Conservation (phyloP, 2,113 vertebrate genomes). For the Caretta caretta region DNA sequence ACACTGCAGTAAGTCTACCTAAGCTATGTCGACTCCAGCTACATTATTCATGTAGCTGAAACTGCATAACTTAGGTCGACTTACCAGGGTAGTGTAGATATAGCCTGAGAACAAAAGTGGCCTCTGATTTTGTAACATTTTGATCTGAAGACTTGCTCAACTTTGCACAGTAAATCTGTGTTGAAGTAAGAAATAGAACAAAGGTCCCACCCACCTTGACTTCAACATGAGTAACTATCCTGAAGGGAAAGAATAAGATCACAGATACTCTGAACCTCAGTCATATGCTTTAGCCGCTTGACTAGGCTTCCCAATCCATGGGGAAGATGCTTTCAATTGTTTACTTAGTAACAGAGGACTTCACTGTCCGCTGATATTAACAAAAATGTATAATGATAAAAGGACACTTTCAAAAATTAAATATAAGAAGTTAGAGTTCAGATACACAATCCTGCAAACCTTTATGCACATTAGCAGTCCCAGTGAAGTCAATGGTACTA, state of each 20-base stretch:
- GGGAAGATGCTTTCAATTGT: conserved; percentile 1
- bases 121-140: not conserved
- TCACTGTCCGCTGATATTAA: not conserved
- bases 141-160: not conserved
- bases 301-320: not conserved
- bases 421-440: not conserved
- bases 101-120: too few relatives aligned
- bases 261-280: too few relatives aligned
- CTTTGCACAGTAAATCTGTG: not conserved
- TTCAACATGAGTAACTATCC: not conserved
- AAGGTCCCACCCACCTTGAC: not conserved
- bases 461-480: conserved; percentile 10
- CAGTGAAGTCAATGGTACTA: conserved; percentile 17
- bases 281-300: not conserved
- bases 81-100: too few relatives aligned
- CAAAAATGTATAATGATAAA: not conserved
- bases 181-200: not conserved
- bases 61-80: too few relatives aligned
- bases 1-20: too few relatives aligned
- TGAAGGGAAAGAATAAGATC: too few relatives aligned
- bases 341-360: conserved; percentile 3
- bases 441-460: not conserved
- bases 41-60: too few relatives aligned
- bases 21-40: too few relatives aligned
- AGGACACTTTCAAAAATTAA: not conserved